Base-by-base conservation (phyloP, 2,888 invertebrate genomes). In the Sturmia bella region DNA sequence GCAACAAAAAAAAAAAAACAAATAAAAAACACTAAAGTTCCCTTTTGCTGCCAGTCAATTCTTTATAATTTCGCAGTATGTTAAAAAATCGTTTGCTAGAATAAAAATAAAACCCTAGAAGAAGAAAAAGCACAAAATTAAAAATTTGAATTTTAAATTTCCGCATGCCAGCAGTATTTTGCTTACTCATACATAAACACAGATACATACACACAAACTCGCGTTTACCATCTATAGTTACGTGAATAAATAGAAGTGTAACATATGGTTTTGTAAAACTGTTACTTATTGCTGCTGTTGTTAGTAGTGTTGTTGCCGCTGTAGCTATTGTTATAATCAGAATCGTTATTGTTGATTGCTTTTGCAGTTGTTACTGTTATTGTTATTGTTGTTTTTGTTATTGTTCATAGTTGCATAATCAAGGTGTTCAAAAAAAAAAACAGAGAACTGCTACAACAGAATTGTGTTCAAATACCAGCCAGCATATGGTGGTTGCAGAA, bases 101-200 rank as follows among this genome's bases (percentile, higher is more conserved):
- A 57, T 45, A 50, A 68, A 57, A 74, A 68, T 6, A 17, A 48
- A 48, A 63, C 54, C n/a, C n/a, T 17, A 45, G 0, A 5, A 39
- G 45, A 1, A 43, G 13, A 11, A 63, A 57, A 64, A 45, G 41
- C 4, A 41, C 3, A 69, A 45, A 69, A 43, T 24, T 17, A n/a
- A 54, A 73, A 76, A 82, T 82, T 82, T 82, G 78, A 78, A 82
- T 61, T 82, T 82, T 82, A 82, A 78, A 82, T 82, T 82, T 82
- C 74, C 82, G 78, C 74, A 72, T 59, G 69, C 52, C 57, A 64
- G 45, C 17, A 37, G 61, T 39, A 66, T 39, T 66, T 24, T 37
- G 24, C 27, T 37, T 19, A 39, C 12, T n/a, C 13, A 13, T 21
- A 24, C 27, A 43, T 17, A 54, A 15, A 45, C 27, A 15, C 11